Base-by-base conservation (phyloP, 2,113 vertebrate genomes). In the Malurus melanocephalus region DNA sequence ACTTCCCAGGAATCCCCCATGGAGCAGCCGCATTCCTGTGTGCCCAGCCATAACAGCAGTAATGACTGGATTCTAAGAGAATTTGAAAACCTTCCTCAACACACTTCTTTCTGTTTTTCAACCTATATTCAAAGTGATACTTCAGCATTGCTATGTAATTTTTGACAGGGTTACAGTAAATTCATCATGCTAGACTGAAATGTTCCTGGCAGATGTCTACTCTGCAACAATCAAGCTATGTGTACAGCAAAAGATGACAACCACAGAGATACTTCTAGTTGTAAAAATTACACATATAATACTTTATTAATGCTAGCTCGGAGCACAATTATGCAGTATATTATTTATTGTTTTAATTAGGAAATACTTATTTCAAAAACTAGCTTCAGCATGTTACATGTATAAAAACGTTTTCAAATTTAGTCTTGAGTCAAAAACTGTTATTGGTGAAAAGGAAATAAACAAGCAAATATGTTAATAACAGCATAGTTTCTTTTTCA, bases 121-220 rank as follows among this genome's bases (percentile, higher is more conserved):
- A 88, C 71, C 80, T 94, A 89, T 91, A 98, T 97, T 98, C 97
- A 95, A 98, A 98, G 97, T 89, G 55, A 97, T 96, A 91, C 96
- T 97, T 97, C 81, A 96, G 97, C 96, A 92, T 97, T 97, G 98
- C 97, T 98, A 98, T 97, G 97, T 97, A 96, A 98, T 98, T 98
- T 98, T 98, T 99, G 98, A 98, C 98, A 98, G 97, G 97, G 96
- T 96, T 96, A 98, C 95, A 96, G 97, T 97, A 98, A 98, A 98
- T 98, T 98, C 97, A 98, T 98, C 97, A 97, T 97, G 97, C 98
- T 98, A 98, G 98, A 98, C 96, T 97, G 98, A 99, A 99, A 98
- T 98, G 98, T 98, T 99, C 97, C 98, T 99, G 98, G 98, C 98
- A 99, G 94, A 96, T 98, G 98, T 98, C 98, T 98, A 97, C 97